Percentiles rank a stretch among this genome's conserved stretches.
phyloP scores from a whole-genome alignment of 2,888 invertebrate species.

The Nycteola revayana region DNA sequence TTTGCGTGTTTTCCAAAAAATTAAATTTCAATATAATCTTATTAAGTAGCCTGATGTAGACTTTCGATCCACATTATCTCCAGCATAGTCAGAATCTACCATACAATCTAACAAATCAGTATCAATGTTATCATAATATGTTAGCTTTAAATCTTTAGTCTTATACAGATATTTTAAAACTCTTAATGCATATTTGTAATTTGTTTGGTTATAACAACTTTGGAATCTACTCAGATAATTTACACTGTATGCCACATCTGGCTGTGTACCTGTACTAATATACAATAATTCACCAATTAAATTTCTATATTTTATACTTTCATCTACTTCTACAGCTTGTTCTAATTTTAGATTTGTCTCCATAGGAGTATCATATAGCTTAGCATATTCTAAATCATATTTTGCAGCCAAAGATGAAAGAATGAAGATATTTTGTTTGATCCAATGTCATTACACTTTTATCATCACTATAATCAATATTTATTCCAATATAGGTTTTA shows the following conservation, averaged over 20 bases:
- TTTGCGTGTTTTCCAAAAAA: conserved; percentile 44
- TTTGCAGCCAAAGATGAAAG: conserved; percentile 24
- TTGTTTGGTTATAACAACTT: too few relatives aligned
- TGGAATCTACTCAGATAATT: conserved; percentile 45
- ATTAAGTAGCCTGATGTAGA: conserved; percentile 42
- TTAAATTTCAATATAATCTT: conserved; percentile 39
- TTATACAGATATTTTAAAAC: conserved; percentile 16
- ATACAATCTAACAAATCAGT: conserved; percentile 28
- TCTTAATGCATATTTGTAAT: conserved; percentile 29
- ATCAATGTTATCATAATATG: conserved; percentile 22
- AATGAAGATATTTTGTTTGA: conserved; percentile 30
- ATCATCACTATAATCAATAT: conserved; percentile 36
- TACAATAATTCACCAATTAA: conserved; percentile 37
- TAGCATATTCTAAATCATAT: too few relatives aligned
- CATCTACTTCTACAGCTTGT: conserved; percentile 17
- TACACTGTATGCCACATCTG: conserved; percentile 39
- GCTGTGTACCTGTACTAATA: conserved; percentile 41
- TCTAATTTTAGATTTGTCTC: conserved; percentile 28
- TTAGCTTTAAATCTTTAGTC: conserved; percentile 21
- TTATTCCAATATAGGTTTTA: conserved; percentile 41
- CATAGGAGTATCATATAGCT: conserved; percentile 31
- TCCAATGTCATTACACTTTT: conserved; percentile 29
- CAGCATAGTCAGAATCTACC: conserved; percentile 43
- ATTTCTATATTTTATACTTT: too few relatives aligned
- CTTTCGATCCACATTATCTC: conserved; percentile 22